Base-by-base conservation (phyloP, 2,113 vertebrate species). In the Leptodactylus fuscus region DNA sequence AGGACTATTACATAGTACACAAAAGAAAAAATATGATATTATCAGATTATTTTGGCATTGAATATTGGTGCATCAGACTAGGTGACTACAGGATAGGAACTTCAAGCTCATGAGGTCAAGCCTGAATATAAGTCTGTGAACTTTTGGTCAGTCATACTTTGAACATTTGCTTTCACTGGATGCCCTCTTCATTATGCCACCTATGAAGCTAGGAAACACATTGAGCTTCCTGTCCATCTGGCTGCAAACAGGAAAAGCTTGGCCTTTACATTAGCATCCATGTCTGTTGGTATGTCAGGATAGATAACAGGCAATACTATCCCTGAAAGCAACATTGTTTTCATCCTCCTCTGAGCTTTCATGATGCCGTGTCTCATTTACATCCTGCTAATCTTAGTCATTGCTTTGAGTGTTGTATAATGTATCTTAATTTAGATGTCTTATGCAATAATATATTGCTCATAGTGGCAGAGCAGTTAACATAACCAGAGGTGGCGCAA, bases 131-230 rank as follows among this genome's bases (percentile, higher is more conserved):
- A 29, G 24, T 13, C 24, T 62, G 27, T 62, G 24, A 62, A 60
- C 55, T 18, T 60, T 22, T 60, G 55, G 55, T 60, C 55, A 60
- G 9, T 60, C 27, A 29, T 62, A 29, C 58, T 62, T 62, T 29
- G 58, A 62, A 62, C 24, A 62, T 62, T 62, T 62, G 58, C 58
- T 62, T 29, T 62, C 58, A 62, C 58, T 62, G 58, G 58, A 24
- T 62, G 58, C 58, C 58, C 58, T 62, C 58, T 62, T 62, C 12
- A 15, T 2, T 62, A 62, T 62, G 58, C 24, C 58, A 62, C 58
- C 58, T 62, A 62, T 62, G 27, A 62, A 10, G 29, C 24, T 29
- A 62, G 58, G 58, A 62, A 62, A 29, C 58, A 62, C 58, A 62
- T 62, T 62, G 58, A 12, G 12, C 27, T 62, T 62, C 58, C 58